Percentiles rank a stretch among this genome's conserved stretches.
phyloP scores from a whole-genome alignment of 2,113 vertebrate genomes.

The Platysternon megacephalum region DNA sequence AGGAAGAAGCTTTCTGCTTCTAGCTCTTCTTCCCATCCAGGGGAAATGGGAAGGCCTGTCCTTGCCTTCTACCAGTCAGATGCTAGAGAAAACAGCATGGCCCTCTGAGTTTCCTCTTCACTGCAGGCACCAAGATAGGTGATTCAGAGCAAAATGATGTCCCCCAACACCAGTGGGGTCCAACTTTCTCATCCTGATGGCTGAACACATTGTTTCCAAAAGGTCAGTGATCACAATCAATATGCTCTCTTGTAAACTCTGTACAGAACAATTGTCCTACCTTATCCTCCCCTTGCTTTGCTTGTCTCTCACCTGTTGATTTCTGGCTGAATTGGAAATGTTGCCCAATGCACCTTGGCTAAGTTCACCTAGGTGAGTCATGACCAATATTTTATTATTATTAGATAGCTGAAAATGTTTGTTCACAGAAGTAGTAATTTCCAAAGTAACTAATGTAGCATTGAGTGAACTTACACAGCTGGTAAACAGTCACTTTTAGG shows the following conservation, averaged over 20 bases:
- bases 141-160: neutral
- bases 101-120: too few relatives aligned
- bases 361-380: neutral
- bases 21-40: rapidly evolving
- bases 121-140: neutral
- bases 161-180: neutral
- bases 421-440: neutral
- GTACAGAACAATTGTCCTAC: rapidly evolving
- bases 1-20: neutral
- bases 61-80: neutral
- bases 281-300: neutral
- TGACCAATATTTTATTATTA: neutral
- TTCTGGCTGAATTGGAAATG: neutral
- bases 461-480: neutral
- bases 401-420: neutral
- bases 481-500: neutral
- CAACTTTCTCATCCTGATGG: neutral
- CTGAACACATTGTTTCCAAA: neutral
- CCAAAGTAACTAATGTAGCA: neutral
- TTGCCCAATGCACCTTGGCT: neutral
- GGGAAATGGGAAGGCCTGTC: rapidly evolving
- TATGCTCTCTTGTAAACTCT: neutral
- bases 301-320: rapidly evolving
- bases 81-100: neutral
- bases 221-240: neutral